Conservation (phyloP, 1,140 invertebrate genomes). For the Diploscapter pachys region DNA sequence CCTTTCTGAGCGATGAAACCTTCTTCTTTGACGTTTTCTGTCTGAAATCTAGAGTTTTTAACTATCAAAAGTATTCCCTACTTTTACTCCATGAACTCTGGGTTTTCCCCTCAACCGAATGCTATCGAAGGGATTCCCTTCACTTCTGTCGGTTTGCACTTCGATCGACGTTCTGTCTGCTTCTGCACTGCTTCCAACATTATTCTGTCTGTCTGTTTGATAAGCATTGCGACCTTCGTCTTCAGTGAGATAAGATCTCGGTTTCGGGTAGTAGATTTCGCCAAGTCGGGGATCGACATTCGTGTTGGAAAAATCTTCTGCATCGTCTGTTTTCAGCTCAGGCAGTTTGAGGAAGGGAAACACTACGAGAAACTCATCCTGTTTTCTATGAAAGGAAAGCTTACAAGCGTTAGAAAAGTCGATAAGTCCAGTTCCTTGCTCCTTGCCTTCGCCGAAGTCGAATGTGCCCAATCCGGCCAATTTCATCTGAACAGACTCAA, state of each 20-base stretch:
- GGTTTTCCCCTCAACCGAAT: background rate
- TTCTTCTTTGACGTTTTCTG: constrained; percentile 8
- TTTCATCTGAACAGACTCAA: constrained; percentile 15
- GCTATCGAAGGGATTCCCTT: constrained; percentile 2
- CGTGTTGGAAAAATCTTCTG: constrained; percentile 5
- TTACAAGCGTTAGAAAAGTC: constrained; percentile 32
- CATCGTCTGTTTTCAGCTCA: constrained; percentile 21
- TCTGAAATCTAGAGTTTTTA: background rate
- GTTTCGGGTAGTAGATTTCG: constrained; percentile 17
- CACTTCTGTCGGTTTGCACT: too few species aligned
- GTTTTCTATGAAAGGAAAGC: background rate
- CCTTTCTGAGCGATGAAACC: constrained; percentile 29
- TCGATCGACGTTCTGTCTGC: background rate
- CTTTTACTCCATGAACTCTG: background rate
- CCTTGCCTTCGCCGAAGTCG: constrained; percentile 19
- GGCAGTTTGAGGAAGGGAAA: constrained; percentile 33
- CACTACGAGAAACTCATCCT: constrained; percentile 7
- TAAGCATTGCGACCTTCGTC: constrained; percentile 1
- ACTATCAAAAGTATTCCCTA: too few species aligned
- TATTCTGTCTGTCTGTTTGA: background rate
- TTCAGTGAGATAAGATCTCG: background rate
- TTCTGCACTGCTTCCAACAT: background rate
- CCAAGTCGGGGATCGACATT: constrained; percentile 19
- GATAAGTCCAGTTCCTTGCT: constrained; percentile 33
- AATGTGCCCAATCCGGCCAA: constrained; percentile 22